phyloP scores from a whole-genome alignment of 2,888 invertebrate genomes.

The Tenthredo notha region DNA sequence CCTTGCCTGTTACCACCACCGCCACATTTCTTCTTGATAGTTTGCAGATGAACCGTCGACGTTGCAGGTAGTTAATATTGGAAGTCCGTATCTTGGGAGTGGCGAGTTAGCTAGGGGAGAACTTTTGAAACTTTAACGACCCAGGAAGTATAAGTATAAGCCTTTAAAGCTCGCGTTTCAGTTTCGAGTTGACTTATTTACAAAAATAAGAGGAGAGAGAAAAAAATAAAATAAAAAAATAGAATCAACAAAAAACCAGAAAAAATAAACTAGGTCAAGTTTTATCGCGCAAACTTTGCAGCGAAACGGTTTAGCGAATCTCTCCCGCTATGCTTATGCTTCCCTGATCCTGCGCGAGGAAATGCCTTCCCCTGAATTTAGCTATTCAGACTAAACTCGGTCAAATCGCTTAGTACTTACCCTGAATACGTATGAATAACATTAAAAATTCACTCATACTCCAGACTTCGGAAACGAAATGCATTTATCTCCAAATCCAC shows the following conservation, averaged over 20 bases:
- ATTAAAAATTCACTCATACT: background rate
- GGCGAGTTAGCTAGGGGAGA: conserved; percentile 25
- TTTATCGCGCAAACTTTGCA: conserved; percentile 37
- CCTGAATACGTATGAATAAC: conserved; percentile 1
- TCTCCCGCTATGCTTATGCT: background rate
- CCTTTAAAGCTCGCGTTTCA: conserved; percentile 36
- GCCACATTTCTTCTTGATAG: background rate
- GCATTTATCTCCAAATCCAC: background rate
- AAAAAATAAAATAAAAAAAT: background rate
- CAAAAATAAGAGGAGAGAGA: background rate
- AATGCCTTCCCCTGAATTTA: background rate
- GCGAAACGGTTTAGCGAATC: background rate
- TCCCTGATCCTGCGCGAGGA: conserved; percentile 14
- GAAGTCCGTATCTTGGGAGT: conserved; percentile 31
- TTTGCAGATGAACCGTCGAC: conserved; percentile 6
- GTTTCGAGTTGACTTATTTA: conserved; percentile 30
- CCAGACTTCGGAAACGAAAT: background rate
- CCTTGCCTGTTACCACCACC: background rate
- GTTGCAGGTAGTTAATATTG: conserved; percentile 1
- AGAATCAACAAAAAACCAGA: background rate
- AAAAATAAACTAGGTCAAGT: conserved; percentile 27
- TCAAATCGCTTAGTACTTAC: background rate
- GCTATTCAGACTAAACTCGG: conserved; percentile 33
- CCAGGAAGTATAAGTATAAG: conserved; percentile 37
- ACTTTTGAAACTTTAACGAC: conserved; percentile 31